phyloP scores from a whole-genome alignment of 1,140 invertebrate species.

The Sycophaga agraensis region DNA sequence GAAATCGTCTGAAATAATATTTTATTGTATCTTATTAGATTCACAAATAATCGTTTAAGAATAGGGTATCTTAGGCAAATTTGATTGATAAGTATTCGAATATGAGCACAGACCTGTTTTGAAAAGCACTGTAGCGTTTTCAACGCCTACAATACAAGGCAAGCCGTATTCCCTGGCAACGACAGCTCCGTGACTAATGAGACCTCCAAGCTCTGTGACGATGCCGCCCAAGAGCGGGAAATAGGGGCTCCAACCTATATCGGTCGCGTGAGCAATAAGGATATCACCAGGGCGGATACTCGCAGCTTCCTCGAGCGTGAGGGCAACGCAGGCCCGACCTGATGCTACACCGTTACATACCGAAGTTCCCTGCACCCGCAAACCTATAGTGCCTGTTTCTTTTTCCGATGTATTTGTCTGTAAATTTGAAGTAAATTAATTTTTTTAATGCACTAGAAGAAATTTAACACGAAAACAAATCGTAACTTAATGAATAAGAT shows the following conservation, averaged over 20 bases:
- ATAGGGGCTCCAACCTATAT: slow-evolving; percentile 86
- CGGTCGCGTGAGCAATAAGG: slow-evolving; percentile 76
- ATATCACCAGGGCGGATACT: slow-evolving; percentile 67
- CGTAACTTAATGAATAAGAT: too few relatives aligned
- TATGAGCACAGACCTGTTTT: slow-evolving; percentile 61
- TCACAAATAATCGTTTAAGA: too few relatives aligned
- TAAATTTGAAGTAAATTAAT: too few relatives aligned
- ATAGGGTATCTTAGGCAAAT: too few relatives aligned
- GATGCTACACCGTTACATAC: slow-evolving; percentile 69
- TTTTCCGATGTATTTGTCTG: too few relatives aligned
- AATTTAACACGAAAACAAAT: too few relatives aligned
- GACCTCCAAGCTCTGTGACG: slow-evolving; percentile 81
- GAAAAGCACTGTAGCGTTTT: slow-evolving; percentile 68
- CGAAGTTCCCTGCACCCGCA: slow-evolving; percentile 63
- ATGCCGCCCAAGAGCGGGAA: slow-evolving; percentile 80
- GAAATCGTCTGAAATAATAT: slow-evolving; percentile 33
- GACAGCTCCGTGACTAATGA: slow-evolving; percentile 85
- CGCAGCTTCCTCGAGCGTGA: slow-evolving; percentile 54
- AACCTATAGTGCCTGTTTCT: background rate
- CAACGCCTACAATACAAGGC: slow-evolving; percentile 77
- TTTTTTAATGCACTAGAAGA: too few relatives aligned
- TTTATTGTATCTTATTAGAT: background rate
- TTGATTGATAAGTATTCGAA: too few relatives aligned
- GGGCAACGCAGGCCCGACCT: slow-evolving; percentile 71
- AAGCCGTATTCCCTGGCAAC: slow-evolving; percentile 86